Evolutionary conservation across 2,888 invertebrate species (phyloP), one percentile per base, ranked within the genome.

Genomic region (Cheilosia grossa): DNA sequence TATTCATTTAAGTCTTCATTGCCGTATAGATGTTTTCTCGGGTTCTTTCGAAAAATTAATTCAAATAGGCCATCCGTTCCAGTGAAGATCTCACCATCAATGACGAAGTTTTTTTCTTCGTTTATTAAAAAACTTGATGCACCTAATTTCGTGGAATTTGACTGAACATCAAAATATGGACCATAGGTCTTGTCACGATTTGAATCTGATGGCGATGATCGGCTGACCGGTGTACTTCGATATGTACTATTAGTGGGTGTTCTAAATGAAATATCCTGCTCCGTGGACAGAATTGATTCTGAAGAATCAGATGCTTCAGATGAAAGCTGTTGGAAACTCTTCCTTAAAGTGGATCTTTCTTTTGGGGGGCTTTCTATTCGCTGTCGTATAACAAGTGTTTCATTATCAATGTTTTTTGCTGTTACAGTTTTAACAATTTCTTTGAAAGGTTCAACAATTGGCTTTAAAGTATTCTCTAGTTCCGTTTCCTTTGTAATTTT

Each of bases 141-240:
- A 33, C 33, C 33, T 2, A 33, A 53, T 53, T 53, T 53, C 53
- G 30, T 19, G n/a, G 33, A 56, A 30, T 56, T 17, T 33, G 56
- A 15, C 27, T 56, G 19, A 4, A 27, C 10, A 19, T 58, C 58
- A 13, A 58, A 19, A 58, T 58, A 58, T 37, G 58, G 58, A 6
- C 58, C 58, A 58, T 58, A 58, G 19, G 17, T 58, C 13, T 58
- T 58, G 21, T 66, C 30, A 21, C 10, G 51, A 53, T 64, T 24
- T 4, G 27, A 64, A 51, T 27, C 49, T 40, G 10, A 15, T n/a
- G n/a, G n/a, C n/a, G n/a, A n/a, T 10, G 15, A 40, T 40, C 10
- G n/a, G 42, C 10, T 27, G 51, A 24, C 40, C 10, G 37, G 13
- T 15, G 30, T 15, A 10, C 17, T 66, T 9, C 13, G 37, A 53